Conservation (phyloP, 2,888 invertebrate species). For the Drosophila sordidula region DNA sequence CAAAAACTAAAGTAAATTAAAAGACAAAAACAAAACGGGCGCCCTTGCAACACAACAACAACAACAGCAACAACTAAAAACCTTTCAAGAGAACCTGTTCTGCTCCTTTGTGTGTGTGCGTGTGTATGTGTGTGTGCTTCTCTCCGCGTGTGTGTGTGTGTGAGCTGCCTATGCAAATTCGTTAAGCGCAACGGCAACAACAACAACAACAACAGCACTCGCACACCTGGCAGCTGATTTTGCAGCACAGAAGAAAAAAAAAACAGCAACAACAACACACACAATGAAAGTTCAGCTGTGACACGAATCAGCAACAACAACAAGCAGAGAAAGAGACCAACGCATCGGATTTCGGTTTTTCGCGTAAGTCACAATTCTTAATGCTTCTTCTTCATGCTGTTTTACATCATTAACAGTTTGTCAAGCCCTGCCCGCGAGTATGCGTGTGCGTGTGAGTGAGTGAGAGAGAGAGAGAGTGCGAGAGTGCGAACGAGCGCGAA, state of each 20-base stretch:
- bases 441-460: neutral
- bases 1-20: constrained; percentile 8
- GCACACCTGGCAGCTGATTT: constrained; percentile 75
- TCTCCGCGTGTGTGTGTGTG: constrained; percentile 14
- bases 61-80: constrained; percentile 10
- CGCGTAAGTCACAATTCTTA: constrained; percentile 46
- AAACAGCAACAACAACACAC: constrained; percentile 29
- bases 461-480: too few relatives aligned
- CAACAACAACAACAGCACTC: constrained; percentile 24
- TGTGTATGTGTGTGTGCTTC: constrained; percentile 17
- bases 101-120: constrained; percentile 23
- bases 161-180: constrained; percentile 52
- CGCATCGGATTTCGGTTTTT: constrained; percentile 46
- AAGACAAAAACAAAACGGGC: constrained; percentile 9
- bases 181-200: constrained; percentile 25
- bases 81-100: constrained; percentile 55
- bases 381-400: neutral
- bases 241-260: constrained; percentile 16
- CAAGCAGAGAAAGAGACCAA: constrained; percentile 42
- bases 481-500: constrained; percentile 3
- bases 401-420: constrained; percentile 13
- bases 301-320: constrained; percentile 26
- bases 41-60: too few relatives aligned
- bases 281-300: constrained; percentile 55
- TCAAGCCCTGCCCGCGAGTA: constrained; percentile 3